Evolutionary conservation across 64 coral and sea anemone species (phyloP), one percentile per base, ranked within the genome.

Genomic region (Actinia tenebrosa): DNA sequence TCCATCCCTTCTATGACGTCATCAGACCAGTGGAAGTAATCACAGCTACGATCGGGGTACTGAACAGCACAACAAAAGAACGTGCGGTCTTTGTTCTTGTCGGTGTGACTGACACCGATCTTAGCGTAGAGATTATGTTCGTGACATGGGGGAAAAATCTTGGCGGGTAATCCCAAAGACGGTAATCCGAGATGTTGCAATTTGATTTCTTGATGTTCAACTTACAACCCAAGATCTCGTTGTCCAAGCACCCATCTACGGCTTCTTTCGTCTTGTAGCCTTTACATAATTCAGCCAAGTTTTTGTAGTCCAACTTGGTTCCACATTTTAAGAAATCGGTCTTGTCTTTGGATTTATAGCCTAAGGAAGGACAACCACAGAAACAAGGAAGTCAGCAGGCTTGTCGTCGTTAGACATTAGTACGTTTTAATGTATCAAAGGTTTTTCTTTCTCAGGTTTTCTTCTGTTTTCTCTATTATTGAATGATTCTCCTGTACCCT

Each of bases 61-160:
- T 66, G 63, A n/a, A 66, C 63, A 7, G 63, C 63, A 66, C 63
- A 66, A 66, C 63, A 66, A 66, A 66, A 66, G 63, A 66, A 66
- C n/a, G 63, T 66, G 3, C 63, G 63, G 63, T 66, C 63, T 23
- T 66, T 66, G 63, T 66, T 66, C 22, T 66, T 66, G 1, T 66
- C 63, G 63, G 63, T 23, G 10, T 66, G 63, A n/a, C 63, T 66
- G 63, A 66, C 63, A 66, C 63, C 63, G 5, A 66, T 66, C 63
- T n/a, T 66, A 66, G 63, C 63, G 63, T 66, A 66, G 2, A 66
- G 63, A 66, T 66, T 66, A 7, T 66, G 22, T 66, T 66, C 5
- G 16, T n/a, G 63, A 66, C 63, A 66, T 66, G 63, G 1, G 63
- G 63, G 14, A 5, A 7, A 66, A 66, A 1, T 66, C 63, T 66